Conservation (phyloP, 2,888 invertebrate species). For the Yponomeuta malinellus region DNA sequence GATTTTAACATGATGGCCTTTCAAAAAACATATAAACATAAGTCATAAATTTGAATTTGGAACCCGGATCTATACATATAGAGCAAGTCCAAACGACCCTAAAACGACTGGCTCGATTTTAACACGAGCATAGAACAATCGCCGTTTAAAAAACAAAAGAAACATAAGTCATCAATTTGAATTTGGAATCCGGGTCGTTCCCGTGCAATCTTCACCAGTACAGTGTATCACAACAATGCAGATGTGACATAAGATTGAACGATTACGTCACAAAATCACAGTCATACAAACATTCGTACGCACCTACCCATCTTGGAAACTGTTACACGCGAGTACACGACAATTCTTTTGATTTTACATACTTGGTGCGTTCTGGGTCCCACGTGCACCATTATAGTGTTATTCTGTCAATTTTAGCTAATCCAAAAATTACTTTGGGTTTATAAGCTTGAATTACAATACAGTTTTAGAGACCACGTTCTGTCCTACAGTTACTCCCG, state of each 20-base stretch:
- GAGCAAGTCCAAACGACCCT: too few relatives aligned
- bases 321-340: background rate
- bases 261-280: background rate
- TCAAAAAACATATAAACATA: background rate
- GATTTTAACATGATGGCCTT: background rate
- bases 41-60: background rate
- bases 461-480: too few relatives aligned
- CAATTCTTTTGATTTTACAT: conserved; percentile 2
- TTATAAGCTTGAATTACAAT: too few relatives aligned
- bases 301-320: conserved; percentile 1
- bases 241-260: background rate
- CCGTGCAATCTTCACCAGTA: background rate
- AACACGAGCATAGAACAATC: background rate
- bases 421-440: background rate
- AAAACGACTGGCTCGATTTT: too few relatives aligned
- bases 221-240: background rate
- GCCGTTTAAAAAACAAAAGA: background rate
- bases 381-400: background rate
- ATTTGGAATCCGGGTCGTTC: background rate
- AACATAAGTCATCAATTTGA: background rate
- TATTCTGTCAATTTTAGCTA: background rate
- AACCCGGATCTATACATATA: background rate
- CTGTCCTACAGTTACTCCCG: too few relatives aligned
- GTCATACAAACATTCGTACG: background rate
- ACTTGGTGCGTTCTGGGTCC: background rate